These are phyloP conservation scores for Coreoperca whiteheadi DNA, from an alignment of 2,113 vertebrate species.

Conservation along the genomic window DNA sequence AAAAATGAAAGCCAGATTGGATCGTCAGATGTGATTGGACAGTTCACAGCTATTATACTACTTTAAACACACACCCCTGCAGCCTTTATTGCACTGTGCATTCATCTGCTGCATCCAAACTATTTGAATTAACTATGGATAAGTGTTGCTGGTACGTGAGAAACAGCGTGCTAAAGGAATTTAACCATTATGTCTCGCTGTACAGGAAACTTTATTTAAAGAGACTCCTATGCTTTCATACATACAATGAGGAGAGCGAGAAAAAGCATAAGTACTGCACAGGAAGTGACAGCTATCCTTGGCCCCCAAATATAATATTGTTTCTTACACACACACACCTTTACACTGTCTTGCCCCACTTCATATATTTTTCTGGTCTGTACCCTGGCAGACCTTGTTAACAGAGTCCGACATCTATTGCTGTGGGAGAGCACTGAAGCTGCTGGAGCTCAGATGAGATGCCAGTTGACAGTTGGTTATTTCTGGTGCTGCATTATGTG, in stretches of 20 bases:
- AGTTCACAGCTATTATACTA: background rate
- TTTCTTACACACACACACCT: background rate
- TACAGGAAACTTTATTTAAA: background rate
- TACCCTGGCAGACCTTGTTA: constrained; percentile 23
- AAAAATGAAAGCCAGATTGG: background rate
- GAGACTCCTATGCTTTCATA: background rate
- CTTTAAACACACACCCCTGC: background rate
- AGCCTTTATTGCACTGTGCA: too few species aligned
- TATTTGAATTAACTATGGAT: background rate
- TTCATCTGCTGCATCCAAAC: background rate
- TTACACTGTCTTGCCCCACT: background rate
- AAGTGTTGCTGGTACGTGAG: background rate
- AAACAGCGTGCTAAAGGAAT: background rate
- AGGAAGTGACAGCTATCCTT: constrained; percentile 3
- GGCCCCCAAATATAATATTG: background rate
- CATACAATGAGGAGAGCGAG: background rate
- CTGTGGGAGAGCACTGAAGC: constrained; percentile 21
- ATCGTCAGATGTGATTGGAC: background rate
- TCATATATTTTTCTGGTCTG: constrained; percentile 1
- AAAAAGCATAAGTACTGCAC: background rate
- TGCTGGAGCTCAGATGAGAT: constrained; percentile 44
- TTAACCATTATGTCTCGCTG: background rate
- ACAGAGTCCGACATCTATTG: constrained; percentile 12
- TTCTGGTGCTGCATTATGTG: constrained; percentile 48
- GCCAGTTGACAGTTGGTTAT: constrained; percentile 58